These are phyloP conservation scores for Choristoneura rosaceana DNA, from an alignment of 2,888 invertebrate species.

Conservation along the genomic window DNA sequence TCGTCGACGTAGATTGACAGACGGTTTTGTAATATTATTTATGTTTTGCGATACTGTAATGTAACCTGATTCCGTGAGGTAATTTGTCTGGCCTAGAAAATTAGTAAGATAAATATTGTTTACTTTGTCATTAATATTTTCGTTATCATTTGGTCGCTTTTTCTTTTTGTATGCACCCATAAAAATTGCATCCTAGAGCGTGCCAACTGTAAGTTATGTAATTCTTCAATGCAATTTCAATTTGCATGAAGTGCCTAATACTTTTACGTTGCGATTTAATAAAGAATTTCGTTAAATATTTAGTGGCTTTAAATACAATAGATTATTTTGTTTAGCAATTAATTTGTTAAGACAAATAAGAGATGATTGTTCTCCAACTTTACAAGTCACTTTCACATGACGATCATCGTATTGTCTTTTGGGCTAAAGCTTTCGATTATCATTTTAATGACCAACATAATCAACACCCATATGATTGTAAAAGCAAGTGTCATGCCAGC, in stretches of 20 bases:
- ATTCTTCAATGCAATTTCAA: not conserved
- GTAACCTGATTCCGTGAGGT: constrained; percentile 14
- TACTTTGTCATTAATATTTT: not conserved
- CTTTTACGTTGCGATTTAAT: not conserved
- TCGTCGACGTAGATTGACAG: constrained; percentile 27
- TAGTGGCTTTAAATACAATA: not conserved
- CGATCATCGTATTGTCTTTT: constrained; percentile 35
- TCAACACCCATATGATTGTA: constrained; percentile 41
- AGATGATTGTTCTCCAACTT: constrained; percentile 24
- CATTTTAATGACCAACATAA: constrained; percentile 39
- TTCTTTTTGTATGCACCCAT: not conserved
- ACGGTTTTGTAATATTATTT: constrained; percentile 35
- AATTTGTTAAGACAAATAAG: not conserved
- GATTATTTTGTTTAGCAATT: not conserved
- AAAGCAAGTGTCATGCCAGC: constrained; percentile 42
- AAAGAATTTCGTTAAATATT: not conserved
- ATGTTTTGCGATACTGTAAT: constrained; percentile 30
- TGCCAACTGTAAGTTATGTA: not conserved
- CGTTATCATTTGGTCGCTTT: not conserved
- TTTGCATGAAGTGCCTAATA: not conserved
- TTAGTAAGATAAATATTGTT: not conserved
- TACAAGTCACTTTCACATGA: constrained; percentile 35
- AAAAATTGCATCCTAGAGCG: not conserved
- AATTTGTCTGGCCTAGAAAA: constrained; percentile 1
- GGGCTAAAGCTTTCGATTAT: constrained; percentile 35